Base-by-base conservation (phyloP, 2,797 vertebrate genomes). In the Chaetophractus vellerosus region DNA sequence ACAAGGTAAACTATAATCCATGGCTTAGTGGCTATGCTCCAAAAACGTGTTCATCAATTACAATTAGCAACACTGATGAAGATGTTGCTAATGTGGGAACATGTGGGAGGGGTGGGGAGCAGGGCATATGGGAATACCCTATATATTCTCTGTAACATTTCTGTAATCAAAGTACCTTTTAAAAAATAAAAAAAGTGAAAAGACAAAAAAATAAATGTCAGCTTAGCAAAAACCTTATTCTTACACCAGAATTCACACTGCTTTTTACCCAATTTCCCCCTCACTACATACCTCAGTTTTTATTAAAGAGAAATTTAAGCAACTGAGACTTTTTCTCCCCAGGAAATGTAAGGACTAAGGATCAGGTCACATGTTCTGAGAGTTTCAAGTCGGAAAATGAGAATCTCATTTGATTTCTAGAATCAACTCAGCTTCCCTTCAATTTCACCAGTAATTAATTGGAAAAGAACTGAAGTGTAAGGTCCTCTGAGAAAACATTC, bases 231-330 rank as follows among this genome's bases (percentile, higher is more conserved):
- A 61, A 31, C 33, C 63, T 91, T n/a, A 41, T 82, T 82, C 71
- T 93, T 75, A 31, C 5, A 82, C 14, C 11, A 90, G 89, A 26
- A 91, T 71, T 96, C 90, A 71, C 24, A 66, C 68, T 93, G 86
- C 3, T 94, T 96, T 95, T 31, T 93, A 92, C 50, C 36, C 90
- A 57, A 79, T 24, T 93, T 96, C 84, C 33, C 75, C 52, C 45
- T 93, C 45, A 90, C 38, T 50, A 31, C 33, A 50, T n/a, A 61
- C 50, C 52, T 94, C 76, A 41, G 6, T 85, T 96, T 93, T 96
- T 91, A 94, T 83, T 80, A 84, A 88, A 86, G 36, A 93, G 41
- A 48, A 68, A 15, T 69, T 66, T 71, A 89, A 96, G 86, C 41
- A 82, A 57, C 18, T 66, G 38, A 57, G 36, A 74, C 38, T 52